Evolutionary conservation across 53 echinoderm and acorn worm genomes (phyloP), one percentile per base, ranked within the genome.

Genomic region (Apostichopus leukothele): DNA sequence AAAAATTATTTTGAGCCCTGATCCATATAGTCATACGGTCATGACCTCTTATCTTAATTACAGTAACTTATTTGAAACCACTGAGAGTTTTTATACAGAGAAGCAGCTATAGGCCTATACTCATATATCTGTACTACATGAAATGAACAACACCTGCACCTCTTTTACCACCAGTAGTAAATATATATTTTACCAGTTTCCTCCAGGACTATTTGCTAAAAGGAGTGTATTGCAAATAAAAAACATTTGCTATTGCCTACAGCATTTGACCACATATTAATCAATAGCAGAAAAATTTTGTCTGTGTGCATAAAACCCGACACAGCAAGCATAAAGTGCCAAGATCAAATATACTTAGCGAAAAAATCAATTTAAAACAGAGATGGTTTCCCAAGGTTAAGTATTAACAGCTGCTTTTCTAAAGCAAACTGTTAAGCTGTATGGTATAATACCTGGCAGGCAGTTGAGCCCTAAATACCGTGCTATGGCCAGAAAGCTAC

Each of bases 311-410:
- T 18, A 19, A 71, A 71, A 14, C 18, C 20, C 20, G 5, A 19
- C 71, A 54, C 55, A 9, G 59, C 23, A 21, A 81, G 54, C 23
- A 81, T n/a, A 81, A 55, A 81, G 1, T 81, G 51, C 18, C 81
- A 59, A 81, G 5, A 71, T 71, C 71, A 71, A 71, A 71, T 16
- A 71, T 18, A 71, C 18, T 9, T n/a, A n/a, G 22, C 20, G 54
- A n/a, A 21, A 80, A 81, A 81, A 81, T 81, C 55, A 81, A 81
- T 81, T n/a, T 81, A 59, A 5, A 55, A 55, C n/a, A 80, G 80
- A 53, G 16, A 80, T 80, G 52, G 80, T 53, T 80, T 80, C 6
- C 53, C 80, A 80, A 81, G 81, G 81, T 81, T 81, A 81, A 81
- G 81, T 81, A 81, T 54, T 54, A 81, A 81, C 81, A 81, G 81